Evolutionary conservation across 2,888 invertebrate species (phyloP).

Genomic region (Parnassius smintheus): DNA sequence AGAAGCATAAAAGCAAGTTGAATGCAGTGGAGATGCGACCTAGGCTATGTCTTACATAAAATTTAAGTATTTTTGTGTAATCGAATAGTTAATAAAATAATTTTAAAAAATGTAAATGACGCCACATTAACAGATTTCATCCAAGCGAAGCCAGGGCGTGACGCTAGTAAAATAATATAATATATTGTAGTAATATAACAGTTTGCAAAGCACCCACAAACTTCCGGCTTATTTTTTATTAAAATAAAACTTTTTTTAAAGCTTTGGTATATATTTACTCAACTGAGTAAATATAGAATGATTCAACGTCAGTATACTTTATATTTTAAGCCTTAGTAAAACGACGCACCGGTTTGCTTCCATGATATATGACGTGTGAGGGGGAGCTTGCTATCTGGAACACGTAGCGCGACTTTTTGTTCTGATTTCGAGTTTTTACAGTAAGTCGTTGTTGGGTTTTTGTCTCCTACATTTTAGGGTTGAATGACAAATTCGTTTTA

Average conservation of each 20-base stretch:
- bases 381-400: constrained; percentile 14
- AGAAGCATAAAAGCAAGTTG: too few species aligned
- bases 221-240: too few species aligned
- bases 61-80: too few species aligned
- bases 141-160: too few species aligned
- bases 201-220: too few species aligned
- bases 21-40: too few species aligned
- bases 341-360: constrained; percentile 7
- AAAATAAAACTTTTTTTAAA: background rate
- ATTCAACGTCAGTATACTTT: constrained; percentile 1
- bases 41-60: too few species aligned
- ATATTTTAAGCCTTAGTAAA: constrained; percentile 15
- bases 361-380: constrained; percentile 19
- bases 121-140: too few species aligned
- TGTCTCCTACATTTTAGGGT: constrained; percentile 1
- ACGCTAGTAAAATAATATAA: too few species aligned
- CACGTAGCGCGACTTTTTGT: constrained; percentile 22
- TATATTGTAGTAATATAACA: too few species aligned
- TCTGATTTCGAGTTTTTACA: constrained; percentile 12
- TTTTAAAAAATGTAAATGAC: too few species aligned
- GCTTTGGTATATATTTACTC: constrained; percentile 4
- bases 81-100: too few species aligned
- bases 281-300: constrained; percentile 11
- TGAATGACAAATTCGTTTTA: background rate
- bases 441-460: constrained; percentile 14